Conservation (phyloP, 2,797 vertebrate species). For the Steatocranus sp. region DNA sequence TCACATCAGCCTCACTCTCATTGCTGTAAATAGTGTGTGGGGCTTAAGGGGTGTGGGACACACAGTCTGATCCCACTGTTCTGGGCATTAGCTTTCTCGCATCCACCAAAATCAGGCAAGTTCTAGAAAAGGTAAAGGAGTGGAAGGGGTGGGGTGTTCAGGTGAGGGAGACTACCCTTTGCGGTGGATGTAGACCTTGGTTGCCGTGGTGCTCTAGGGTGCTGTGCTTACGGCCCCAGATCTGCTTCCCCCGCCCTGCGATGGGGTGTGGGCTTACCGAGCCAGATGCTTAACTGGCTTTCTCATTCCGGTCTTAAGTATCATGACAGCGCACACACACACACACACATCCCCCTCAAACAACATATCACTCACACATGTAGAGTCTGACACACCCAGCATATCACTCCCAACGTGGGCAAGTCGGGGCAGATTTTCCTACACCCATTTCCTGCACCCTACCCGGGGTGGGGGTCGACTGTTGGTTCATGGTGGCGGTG, state of each 20-base stretch:
- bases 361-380: not conserved
- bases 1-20: not conserved
- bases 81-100: not conserved
- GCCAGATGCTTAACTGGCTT: not conserved
- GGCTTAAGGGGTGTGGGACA: not conserved
- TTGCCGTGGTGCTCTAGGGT: not conserved
- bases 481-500: not conserved
- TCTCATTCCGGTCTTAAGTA: not conserved
- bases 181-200: not conserved
- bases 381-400: not conserved
- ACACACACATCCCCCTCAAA: not conserved
- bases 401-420: not conserved
- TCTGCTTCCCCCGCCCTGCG: not conserved
- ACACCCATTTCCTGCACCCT: not conserved
- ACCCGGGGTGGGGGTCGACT: not conserved
- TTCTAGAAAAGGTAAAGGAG: not conserved
- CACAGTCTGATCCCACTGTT: not conserved
- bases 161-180: not conserved
- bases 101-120: not conserved
- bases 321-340: not conserved
- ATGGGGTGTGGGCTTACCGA: not conserved
- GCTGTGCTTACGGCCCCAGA: not conserved
- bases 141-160: not conserved
- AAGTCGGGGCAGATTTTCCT: not conserved
- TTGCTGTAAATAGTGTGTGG: not conserved